Base-by-base conservation (phyloP, 2,888 invertebrate genomes). In the Drosophila phalerata region DNA sequence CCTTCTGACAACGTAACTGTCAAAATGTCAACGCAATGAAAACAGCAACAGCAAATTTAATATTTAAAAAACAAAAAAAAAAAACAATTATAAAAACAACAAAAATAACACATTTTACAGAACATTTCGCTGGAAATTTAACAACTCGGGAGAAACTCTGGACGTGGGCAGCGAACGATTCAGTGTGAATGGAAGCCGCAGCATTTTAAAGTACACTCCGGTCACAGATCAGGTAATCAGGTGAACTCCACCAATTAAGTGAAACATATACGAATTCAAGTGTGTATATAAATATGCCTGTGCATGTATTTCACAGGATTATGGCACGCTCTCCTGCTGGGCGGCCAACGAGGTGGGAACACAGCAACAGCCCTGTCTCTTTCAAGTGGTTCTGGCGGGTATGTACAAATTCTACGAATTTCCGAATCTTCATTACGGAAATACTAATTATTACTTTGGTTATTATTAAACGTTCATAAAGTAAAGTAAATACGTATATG, bases 71-170 rank as follows among this genome's bases (percentile, higher is more conserved):
- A 38, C 28, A 40, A 11, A 32, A 57, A 25, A 48, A 25, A 25
- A 34, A 30, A 13, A 37, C 37, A 34, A 30, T 13, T 22, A 37
- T 4, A 61, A 40, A 34, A n/a, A n/a, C n/a, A n/a, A n/a, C n/a
- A n/a, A 25, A 25, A 25, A 25, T 25, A 25, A 64, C 15, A 37
- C 37, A 32, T n/a, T 4, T 74, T 79, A 5, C 79, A 96, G 96
- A 85, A 95, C 95, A 90, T 98, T 98, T 94, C 96, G 96, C 84
- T 98, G 98, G 98, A 97, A 97, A 94, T 97, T 98, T 94, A 98
- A 98, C 94, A 97, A 97, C 93, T 97, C 97, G 11, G 97, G 97
- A 4, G 97, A 97, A 93, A 97, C 97, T 52, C 93, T 97, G 75
- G 97, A 97, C 93, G 96, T 97, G 65, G 95, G 96, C 53, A 95